Evolutionary conservation across 2,113 vertebrate genomes (phyloP).

Genomic region (Sylvilagus bachmani): DNA sequence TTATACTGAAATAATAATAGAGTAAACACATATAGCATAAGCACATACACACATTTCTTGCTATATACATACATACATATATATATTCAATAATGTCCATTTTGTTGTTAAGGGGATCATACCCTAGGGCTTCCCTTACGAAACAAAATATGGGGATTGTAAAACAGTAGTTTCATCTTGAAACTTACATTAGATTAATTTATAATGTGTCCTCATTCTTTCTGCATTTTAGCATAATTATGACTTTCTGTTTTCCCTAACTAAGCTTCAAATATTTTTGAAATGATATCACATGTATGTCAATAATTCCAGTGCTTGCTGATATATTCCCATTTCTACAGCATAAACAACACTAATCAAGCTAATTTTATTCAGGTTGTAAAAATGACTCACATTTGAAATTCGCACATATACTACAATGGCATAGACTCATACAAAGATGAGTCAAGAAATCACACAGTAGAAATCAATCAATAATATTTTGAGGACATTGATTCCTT

Average conservation of each 20-base stretch:
- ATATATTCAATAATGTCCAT: background rate
- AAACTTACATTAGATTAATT: background rate
- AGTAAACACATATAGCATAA: slow-evolving; percentile 4
- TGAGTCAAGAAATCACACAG: background rate
- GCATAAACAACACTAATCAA: background rate
- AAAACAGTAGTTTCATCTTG: background rate
- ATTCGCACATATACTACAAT: background rate
- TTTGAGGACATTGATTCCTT: background rate
- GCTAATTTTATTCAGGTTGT: background rate
- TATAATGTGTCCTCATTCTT: background rate
- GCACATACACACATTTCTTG: background rate
- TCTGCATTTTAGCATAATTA: background rate
- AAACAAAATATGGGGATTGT: background rate
- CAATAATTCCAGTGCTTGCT: background rate
- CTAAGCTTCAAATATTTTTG: background rate
- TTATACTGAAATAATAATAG: slow-evolving; percentile 38
- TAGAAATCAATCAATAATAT: background rate
- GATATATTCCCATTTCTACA: background rate
- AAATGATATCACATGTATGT: background rate
- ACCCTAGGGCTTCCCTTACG: background rate
- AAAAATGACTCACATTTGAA: slow-evolving; percentile 7
- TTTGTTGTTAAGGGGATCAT: background rate
- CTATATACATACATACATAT: background rate
- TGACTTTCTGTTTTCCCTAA: background rate
- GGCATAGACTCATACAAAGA: background rate